Evolutionary conservation across 1,140 invertebrate species (phyloP), one percentile per base, ranked within the genome.

Genomic region (Charaxes varanes): DNA sequence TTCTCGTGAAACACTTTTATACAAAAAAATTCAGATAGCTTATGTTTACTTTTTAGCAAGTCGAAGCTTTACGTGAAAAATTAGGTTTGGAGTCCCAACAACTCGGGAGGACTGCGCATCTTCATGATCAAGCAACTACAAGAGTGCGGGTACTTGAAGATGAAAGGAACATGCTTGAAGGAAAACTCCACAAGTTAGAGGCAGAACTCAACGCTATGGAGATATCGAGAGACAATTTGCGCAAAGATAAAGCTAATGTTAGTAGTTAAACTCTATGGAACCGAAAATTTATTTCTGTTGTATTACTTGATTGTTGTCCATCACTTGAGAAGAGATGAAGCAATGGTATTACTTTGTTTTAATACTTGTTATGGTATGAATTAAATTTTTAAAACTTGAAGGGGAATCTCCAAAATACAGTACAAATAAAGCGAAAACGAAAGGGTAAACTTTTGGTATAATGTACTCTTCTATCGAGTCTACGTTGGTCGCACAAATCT

Each of bases 181-280:
- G 87, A 3, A 88, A 89, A 22, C 68, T 93, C 36, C 89, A 91
- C 47, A 93, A 94, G 58, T 73, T 89, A 2, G 92, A 94, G 43
- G 82, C 88, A 0, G 92, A 94, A 55, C 82, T 94, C 1, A 89
- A 86, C 18, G 71, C 87, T 3, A 84, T 86, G 18, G 90, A 92
- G 55, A 56, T 90, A 0, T 80, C 88, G 1, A 87, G 87, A 53
- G 91, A 92, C 53, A 85, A 83, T 15, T 65, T 92, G 5, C 85
- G 90, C 17, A 86, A 90, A 58, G 91, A 93, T 47, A 93, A 92
- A 73, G 72, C 76, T 17, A 87, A 86, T 41, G 87, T 88, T 62
- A 77, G 69, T 74, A 19, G 16, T 2, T 12, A 26, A 12, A 26
- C 4, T 23, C 1, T 7, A n/a, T n/a, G 22, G 11, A 5, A 24